phyloP scores from a whole-genome alignment of 2,113 vertebrate genomes.

The Dipodomys ordii region DNA sequence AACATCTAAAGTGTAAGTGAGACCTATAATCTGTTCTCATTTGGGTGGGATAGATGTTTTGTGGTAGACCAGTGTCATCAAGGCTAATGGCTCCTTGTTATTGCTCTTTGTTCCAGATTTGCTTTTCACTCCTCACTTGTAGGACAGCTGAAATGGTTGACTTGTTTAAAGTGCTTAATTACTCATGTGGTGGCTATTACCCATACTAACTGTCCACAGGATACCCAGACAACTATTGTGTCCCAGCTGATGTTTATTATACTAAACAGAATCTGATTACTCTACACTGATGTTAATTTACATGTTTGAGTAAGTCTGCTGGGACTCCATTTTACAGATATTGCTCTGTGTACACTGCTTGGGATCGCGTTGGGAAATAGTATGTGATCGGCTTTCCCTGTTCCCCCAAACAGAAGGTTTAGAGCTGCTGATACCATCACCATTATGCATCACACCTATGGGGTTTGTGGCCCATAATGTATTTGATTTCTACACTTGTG shows the following conservation, averaged over 20 bases:
- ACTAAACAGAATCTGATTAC: constrained; percentile 89
- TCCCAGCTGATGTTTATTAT: constrained; percentile 86
- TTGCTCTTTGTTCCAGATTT: constrained; percentile 77
- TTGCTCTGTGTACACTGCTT: constrained; percentile 84
- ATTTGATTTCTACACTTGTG: constrained; percentile 41
- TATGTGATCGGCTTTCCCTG: constrained; percentile 82
- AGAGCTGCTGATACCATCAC: constrained; percentile 80
- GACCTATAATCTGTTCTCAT: constrained; percentile 70
- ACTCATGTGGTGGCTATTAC: constrained; percentile 80
- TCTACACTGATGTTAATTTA: constrained; percentile 87
- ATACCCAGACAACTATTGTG: constrained; percentile 78
- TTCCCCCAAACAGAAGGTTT: constrained; percentile 81
- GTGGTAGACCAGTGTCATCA: constrained; percentile 57
- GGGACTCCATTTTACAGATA: constrained; percentile 84
- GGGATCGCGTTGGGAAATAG: constrained; percentile 85
- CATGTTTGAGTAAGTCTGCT: constrained; percentile 87
- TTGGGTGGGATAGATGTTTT: constrained; percentile 70
- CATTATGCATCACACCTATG: constrained; percentile 70
- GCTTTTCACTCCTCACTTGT: constrained; percentile 76
- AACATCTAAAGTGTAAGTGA: constrained; percentile 65
- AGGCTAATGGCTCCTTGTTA: constrained; percentile 81
- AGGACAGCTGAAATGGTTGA: constrained; percentile 82
- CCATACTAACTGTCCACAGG: constrained; percentile 81
- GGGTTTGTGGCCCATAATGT: constrained; percentile 78
- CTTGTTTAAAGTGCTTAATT: constrained; percentile 83